Conservation (phyloP, 2,113 vertebrate genomes). For the Bostrychus sinensis region DNA sequence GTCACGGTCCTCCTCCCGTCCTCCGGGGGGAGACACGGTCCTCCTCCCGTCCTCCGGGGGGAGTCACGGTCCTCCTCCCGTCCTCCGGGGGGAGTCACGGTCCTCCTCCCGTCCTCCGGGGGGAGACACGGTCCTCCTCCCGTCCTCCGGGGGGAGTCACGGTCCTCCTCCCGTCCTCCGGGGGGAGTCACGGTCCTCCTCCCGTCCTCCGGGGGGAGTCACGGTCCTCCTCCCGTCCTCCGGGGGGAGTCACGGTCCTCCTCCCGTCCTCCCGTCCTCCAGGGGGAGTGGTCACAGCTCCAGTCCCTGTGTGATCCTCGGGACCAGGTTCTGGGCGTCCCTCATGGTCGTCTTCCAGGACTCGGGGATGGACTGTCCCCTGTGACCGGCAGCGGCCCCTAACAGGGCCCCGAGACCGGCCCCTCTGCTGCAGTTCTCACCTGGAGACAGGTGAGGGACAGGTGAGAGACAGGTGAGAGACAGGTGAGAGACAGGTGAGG, state of each 20-base stretch:
- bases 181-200: neutral
- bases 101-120: too few relatives aligned
- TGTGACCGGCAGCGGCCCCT: conserved; percentile 45
- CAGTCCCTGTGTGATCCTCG: conserved; percentile 37
- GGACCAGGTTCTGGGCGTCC: conserved; percentile 47
- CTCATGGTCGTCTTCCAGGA: conserved; percentile 61
- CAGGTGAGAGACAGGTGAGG: too few relatives aligned
- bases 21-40: too few relatives aligned
- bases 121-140: too few relatives aligned
- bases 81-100: neutral
- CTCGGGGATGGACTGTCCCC: conserved; percentile 39
- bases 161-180: too few relatives aligned
- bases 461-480: neutral
- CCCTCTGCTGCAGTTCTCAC: conserved; percentile 78
- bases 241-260: too few relatives aligned
- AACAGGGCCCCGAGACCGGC: conserved; percentile 72
- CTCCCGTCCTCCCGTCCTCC: neutral
- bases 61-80: too few relatives aligned
- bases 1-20: too few relatives aligned
- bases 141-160: too few relatives aligned
- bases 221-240: too few relatives aligned
- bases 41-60: too few relatives aligned
- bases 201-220: too few relatives aligned
- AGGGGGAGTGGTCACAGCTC: neutral
- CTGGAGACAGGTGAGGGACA: conserved; percentile 50